phyloP scores from a whole-genome alignment of 2,797 vertebrate genomes.

The Cheirogaleus major region DNA sequence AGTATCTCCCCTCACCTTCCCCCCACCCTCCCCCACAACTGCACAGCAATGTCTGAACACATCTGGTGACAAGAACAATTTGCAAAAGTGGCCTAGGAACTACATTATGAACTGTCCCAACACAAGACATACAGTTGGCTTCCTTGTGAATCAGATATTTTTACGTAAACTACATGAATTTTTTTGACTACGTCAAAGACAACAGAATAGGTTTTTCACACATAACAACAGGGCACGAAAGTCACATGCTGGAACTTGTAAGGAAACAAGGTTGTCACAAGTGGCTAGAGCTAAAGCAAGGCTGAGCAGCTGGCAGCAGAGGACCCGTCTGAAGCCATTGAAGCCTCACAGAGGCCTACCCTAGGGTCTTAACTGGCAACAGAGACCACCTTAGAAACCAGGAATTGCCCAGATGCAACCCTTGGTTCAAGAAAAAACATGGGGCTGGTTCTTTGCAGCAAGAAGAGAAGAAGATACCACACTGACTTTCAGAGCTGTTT shows the following conservation, averaged over 20 bases:
- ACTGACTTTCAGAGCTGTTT: constrained; percentile 31
- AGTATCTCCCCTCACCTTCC: constrained; percentile 41
- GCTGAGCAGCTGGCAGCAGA: constrained; percentile 70
- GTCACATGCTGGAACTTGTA: constrained; percentile 96
- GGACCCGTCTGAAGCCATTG: constrained; percentile 26
- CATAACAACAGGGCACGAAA: constrained; percentile 97
- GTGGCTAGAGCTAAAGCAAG: constrained; percentile 63
- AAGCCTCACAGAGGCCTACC: constrained; percentile 39
- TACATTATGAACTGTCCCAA: constrained; percentile 88
- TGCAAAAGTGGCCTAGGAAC: constrained; percentile 88
- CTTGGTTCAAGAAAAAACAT: constrained; percentile 31
- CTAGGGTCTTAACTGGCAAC: constrained; percentile 39
- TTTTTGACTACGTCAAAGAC: constrained; percentile 94
- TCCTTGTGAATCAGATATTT: constrained; percentile 79
- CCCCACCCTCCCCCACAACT: constrained; percentile 76
- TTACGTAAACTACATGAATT: constrained; percentile 90
- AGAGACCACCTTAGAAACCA: constrained; percentile 48
- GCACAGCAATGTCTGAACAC: constrained; percentile 85
- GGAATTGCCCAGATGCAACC: constrained; percentile 7
- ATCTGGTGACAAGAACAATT: constrained; percentile 88
- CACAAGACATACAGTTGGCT: constrained; percentile 79
- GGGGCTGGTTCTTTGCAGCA: constrained; percentile 34
- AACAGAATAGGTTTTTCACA: constrained; percentile 95
- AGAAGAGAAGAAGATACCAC: constrained; percentile 52
- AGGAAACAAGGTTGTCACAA: constrained; percentile 84